Evolutionary conservation across 2,113 vertebrate genomes (phyloP), one percentile per base, ranked within the genome.

Genomic region (Prunella himalayana): DNA sequence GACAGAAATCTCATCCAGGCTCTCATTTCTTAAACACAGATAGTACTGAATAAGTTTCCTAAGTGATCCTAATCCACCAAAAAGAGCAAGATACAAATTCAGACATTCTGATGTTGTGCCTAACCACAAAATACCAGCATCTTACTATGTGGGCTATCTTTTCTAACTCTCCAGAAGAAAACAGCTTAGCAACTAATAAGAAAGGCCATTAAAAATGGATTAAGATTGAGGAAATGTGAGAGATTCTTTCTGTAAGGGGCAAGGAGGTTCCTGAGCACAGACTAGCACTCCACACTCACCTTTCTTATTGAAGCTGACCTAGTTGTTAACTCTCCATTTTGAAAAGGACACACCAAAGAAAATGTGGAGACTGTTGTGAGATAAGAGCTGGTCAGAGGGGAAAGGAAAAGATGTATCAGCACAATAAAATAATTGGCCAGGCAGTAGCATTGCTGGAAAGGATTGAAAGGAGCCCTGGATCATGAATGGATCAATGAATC

Each of bases 291-390:
- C 42, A 66, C 30, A 63, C 35, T 88, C 76, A 97, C 90, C 82
- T 80, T 83, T 47, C 44, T 24, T 63, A 73, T 47, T 70, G 60
- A 92, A 59, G 77, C 81, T 92, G 92, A 84, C 82, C 84, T 78
- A 35, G 69, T 70, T 83, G 73, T 37, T 90, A 83, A 85, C 80
- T 86, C 71, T 93, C 39, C 22, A 33, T 88, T 94, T 91, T 81
- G 79, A 87, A 94, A 70, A 82, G 53, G 61, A 89, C 41, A 31
- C 35, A 91, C 88, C 90, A 79, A 95, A 94, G 81, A 68, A 91
- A 92, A 86, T 0, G 6, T 35, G 39, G 61, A 89, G 73, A 53
- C 56, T 31, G 33, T 56, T 87, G 50, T 27, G 73, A 84, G 81
- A 79, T 63, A 86, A 66, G 47, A 50, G 56, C 68, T 81, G 44